phyloP scores from a whole-genome alignment of 1,140 invertebrate species.

The Zaprionus tsacasi region DNA sequence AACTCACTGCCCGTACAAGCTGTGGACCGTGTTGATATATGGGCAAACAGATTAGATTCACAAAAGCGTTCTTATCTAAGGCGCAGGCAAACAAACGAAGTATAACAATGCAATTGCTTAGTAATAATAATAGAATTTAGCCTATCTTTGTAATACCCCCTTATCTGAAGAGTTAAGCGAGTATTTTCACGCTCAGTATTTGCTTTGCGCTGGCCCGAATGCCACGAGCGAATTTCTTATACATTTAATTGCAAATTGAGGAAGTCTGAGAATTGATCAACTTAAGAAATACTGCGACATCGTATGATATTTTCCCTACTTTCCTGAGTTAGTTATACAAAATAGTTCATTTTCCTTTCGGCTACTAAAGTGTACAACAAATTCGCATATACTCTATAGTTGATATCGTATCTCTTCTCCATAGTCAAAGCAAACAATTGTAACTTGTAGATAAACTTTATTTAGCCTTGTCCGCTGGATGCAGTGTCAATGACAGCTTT shows the following conservation, averaged over 20 bases:
- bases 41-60: constrained; percentile 64
- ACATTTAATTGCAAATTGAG: neutral
- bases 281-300: neutral
- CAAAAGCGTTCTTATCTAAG: constrained; percentile 22
- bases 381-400: neutral
- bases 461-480: constrained; percentile 17
- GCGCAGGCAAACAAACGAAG: constrained; percentile 23
- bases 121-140: constrained; percentile 35
- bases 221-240: neutral
- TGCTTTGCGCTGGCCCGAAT: neutral
- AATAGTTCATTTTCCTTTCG: neutral
- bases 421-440: neutral
- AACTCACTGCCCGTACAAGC: neutral
- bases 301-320: neutral
- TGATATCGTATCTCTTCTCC: neutral
- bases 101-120: constrained; percentile 25
- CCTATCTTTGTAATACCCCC: neutral
- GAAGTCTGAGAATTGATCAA: neutral
- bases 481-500: constrained; percentile 14
- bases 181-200: neutral
- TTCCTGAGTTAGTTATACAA: neutral
- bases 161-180: constrained; percentile 15
- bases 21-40: constrained; percentile 19
- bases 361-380: neutral
- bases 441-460: constrained; percentile 12